Percentiles rank a stretch among this genome's conserved stretches.
phyloP scores from a whole-genome alignment of 2,888 invertebrate genomes.

The Entomobrya multifasciata region DNA sequence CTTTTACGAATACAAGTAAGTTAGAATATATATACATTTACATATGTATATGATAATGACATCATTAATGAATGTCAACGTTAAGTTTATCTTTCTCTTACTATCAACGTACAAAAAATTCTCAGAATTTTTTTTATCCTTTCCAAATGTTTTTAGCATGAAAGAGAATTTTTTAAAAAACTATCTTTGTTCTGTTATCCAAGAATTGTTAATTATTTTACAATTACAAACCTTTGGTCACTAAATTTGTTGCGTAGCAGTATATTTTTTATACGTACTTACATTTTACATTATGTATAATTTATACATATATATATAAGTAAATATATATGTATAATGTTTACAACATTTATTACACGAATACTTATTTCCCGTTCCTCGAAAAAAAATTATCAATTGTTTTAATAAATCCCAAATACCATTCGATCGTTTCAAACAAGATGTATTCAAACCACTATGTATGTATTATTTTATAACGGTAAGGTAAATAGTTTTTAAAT shows the following conservation, averaged over 20 bases:
- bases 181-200: slow-evolving; percentile 54
- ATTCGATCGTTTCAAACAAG: slow-evolving; percentile 66
- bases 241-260: slow-evolving; percentile 69
- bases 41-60: slow-evolving; percentile 39
- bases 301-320: slow-evolving; percentile 28
- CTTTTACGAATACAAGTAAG: slow-evolving; percentile 49
- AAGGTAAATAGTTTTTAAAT: slow-evolving; percentile 64
- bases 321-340: slow-evolving; percentile 55
- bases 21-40: slow-evolving; percentile 53
- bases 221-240: slow-evolving; percentile 75
- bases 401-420: slow-evolving; percentile 62
- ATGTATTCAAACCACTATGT: slow-evolving; percentile 60
- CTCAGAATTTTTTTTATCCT: slow-evolving; percentile 50
- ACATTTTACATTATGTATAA: slow-evolving; percentile 6
- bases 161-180: slow-evolving; percentile 71
- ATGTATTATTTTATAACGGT: slow-evolving; percentile 47
- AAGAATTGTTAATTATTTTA: slow-evolving; percentile 53
- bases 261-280: slow-evolving; percentile 42
- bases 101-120: slow-evolving; percentile 53
- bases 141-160: slow-evolving; percentile 54
- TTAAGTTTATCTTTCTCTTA: slow-evolving; percentile 29
- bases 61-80: slow-evolving; percentile 44
- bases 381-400: slow-evolving; percentile 58
- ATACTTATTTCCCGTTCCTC: slow-evolving; percentile 73
- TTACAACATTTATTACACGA: slow-evolving; percentile 64